Conservation (phyloP, 1,140 invertebrate genomes). For the Dendroctonus valens region DNA sequence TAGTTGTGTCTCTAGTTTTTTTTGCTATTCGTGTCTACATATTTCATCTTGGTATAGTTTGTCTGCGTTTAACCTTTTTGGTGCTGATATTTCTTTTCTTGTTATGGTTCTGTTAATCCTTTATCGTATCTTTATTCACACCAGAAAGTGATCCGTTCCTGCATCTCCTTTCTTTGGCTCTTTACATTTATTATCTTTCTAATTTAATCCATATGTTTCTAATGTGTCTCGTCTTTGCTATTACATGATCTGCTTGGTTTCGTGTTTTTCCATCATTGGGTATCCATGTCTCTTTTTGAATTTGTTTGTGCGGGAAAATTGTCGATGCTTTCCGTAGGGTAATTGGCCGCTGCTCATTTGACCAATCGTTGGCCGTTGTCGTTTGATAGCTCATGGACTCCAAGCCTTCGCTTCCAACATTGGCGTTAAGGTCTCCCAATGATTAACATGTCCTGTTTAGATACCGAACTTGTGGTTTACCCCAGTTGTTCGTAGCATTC, state of each 20-base stretch:
- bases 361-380: constrained; percentile 35
- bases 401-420: constrained; percentile 21
- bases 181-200: no score
- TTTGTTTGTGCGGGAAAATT: constrained; percentile 34
- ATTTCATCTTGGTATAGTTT: constrained; percentile 16
- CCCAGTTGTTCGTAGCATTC: no score
- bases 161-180: no score
- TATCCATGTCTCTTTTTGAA: constrained; percentile 37
- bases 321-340: constrained; percentile 32
- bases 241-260: not conserved
- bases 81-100: constrained; percentile 9
- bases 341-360: constrained; percentile 30
- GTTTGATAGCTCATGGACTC: constrained; percentile 38
- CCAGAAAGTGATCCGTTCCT: no score
- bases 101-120: no score
- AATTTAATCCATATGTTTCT: no score
- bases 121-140: no score
- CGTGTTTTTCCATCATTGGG: constrained; percentile 29
- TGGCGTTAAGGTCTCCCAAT: constrained; percentile 14
- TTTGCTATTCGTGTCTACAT: constrained; percentile 14
- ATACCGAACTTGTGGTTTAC: constrained; percentile 16
- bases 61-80: constrained; percentile 6
- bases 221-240: constrained; percentile 2
- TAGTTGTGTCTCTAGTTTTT: constrained; percentile 14
- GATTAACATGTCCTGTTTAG: constrained; percentile 13